Evolutionary conservation across 2,113 vertebrate species (phyloP).

Genomic region (Sterna hirundo): DNA sequence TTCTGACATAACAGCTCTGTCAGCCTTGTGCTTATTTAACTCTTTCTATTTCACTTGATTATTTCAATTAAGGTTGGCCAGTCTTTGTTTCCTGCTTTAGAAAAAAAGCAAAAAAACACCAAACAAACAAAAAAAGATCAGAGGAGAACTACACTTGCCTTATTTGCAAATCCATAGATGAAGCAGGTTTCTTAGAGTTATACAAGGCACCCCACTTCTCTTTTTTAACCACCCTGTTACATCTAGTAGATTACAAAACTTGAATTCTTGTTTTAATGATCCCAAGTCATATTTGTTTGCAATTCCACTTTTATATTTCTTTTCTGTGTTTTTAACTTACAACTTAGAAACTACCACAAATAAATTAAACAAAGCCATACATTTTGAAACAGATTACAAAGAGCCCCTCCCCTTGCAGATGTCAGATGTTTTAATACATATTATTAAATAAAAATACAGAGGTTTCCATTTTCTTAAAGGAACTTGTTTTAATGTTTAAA

Average conservation of each 20-base stretch:
- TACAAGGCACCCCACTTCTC: fast-evolving
- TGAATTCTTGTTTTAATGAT: not conserved
- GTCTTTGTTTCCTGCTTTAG: not conserved
- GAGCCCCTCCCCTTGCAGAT: not conserved
- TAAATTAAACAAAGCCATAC: not conserved
- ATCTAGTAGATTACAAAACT: not conserved
- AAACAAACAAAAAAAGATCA: not conserved
- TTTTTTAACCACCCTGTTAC: not conserved
- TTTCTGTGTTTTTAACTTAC: not conserved
- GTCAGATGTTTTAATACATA: not conserved
- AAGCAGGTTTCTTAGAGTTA: not conserved
- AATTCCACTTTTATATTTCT: not conserved
- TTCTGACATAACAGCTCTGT: not conserved
- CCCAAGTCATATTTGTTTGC: not conserved
- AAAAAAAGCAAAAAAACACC: not conserved
- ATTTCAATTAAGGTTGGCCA: not conserved
- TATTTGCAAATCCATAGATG: not conserved
- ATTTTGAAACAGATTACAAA: not conserved
- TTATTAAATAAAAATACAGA: not conserved
- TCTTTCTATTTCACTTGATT: not conserved
- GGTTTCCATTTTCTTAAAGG: not conserved
- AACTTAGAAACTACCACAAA: not conserved
- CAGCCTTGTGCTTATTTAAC: not conserved
- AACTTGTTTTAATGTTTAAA: not conserved
- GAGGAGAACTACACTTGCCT: not conserved